Conservation (phyloP, 1,140 invertebrate species). For the Bombus balteatus region DNA sequence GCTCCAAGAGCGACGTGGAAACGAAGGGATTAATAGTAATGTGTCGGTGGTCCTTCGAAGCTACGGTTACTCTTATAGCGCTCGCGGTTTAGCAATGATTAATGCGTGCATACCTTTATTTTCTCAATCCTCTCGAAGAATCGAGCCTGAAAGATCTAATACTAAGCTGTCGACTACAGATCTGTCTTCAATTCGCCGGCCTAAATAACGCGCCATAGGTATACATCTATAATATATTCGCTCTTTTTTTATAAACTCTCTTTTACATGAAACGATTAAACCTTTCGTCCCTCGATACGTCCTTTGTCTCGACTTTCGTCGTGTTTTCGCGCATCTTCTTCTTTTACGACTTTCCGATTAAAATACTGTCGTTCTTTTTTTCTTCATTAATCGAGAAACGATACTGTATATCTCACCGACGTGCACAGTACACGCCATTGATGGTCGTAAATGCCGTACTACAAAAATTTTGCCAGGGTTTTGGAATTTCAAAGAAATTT, state of each 20-base stretch:
- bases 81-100: slow-evolving; percentile 63
- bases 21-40: slow-evolving; percentile 61
- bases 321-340: slow-evolving; percentile 54
- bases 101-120: slow-evolving; percentile 57
- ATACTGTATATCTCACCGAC: slow-evolving; percentile 26
- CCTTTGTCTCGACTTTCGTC: slow-evolving; percentile 45
- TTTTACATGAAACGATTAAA: slow-evolving; percentile 62
- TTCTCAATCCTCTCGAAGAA: slow-evolving; percentile 47
- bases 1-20: slow-evolving; percentile 51
- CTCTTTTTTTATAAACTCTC: slow-evolving; percentile 62
- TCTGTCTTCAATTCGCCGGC: slow-evolving; percentile 61
- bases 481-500: neutral
- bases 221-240: slow-evolving; percentile 62
- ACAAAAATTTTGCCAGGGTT: neutral
- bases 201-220: slow-evolving; percentile 62
- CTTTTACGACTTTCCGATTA: neutral
- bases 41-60: slow-evolving; percentile 60
- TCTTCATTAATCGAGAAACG: slow-evolving; percentile 21
- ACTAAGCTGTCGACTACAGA: slow-evolving; percentile 57
- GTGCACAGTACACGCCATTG: slow-evolving; percentile 46
- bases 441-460: slow-evolving; percentile 42
- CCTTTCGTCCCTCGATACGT: slow-evolving; percentile 57
- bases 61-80: slow-evolving; percentile 59
- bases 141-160: slow-evolving; percentile 54
- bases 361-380: slow-evolving; percentile 4